Evolutionary conservation across 1,140 invertebrate species (phyloP).

Genomic region (Hylaeus volcanicus): DNA sequence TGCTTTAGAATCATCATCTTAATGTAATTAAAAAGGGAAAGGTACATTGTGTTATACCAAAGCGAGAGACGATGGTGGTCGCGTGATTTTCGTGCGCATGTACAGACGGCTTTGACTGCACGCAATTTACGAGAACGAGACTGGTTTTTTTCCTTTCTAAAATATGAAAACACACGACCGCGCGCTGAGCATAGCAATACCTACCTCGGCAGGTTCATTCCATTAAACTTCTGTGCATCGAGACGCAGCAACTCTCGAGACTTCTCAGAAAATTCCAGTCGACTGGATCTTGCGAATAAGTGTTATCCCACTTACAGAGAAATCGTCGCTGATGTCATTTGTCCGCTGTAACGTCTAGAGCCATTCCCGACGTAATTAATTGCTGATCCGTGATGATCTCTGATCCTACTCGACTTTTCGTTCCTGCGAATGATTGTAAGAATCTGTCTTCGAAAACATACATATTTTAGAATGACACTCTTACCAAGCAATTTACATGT

Average conservation of each 20-base stretch:
- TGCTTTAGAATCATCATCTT: too few relatives aligned
- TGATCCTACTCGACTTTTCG: neutral
- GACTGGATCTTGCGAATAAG: constrained; percentile 71
- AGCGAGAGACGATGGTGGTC: neutral
- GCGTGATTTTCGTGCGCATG: neutral
- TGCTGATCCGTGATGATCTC: constrained; percentile 27
- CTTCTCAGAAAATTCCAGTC: constrained; percentile 67
- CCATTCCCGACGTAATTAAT: constrained; percentile 59
- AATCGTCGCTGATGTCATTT: constrained; percentile 70
- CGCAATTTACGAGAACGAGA: neutral
- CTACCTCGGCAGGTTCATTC: neutral
- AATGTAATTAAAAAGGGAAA: neutral
- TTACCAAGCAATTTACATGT: too few relatives aligned
- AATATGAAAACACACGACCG: constrained; percentile 10
- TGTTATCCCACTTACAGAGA: constrained; percentile 75
- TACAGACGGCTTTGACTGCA: neutral
- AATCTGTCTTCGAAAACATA: too few relatives aligned
- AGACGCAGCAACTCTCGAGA: neutral
- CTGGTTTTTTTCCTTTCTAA: constrained; percentile 9
- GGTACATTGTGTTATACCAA: neutral
- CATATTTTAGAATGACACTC: too few relatives aligned
- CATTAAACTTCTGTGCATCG: neutral
- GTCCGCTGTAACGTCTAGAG: constrained; percentile 49
- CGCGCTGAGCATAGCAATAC: neutral
- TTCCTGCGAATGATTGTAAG: too few relatives aligned